phyloP scores from a whole-genome alignment of 1,140 invertebrate species.

The Conopomorpha cramerella region DNA sequence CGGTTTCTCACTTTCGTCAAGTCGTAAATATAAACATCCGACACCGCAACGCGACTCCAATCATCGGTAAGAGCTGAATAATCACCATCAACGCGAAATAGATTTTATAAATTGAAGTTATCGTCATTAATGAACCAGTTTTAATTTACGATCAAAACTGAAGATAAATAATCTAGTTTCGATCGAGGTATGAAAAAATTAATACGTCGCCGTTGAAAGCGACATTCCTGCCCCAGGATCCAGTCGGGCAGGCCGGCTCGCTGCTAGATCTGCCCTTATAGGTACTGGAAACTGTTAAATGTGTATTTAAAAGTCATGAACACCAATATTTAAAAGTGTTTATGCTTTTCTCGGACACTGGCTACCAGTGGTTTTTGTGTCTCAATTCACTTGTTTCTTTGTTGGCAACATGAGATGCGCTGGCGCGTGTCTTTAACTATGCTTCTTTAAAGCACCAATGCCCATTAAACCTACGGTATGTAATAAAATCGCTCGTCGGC shows the following conservation, averaged over 20 bases:
- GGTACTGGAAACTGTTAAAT: too few relatives aligned
- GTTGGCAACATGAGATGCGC: too few relatives aligned
- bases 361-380: too few relatives aligned
- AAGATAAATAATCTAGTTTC: slow-evolving; percentile 27
- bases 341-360: too few relatives aligned
- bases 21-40: background rate
- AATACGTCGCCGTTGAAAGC: slow-evolving; percentile 11
- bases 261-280: slow-evolving; percentile 1
- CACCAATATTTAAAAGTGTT: background rate
- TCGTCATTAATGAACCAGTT: slow-evolving; percentile 43
- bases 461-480: too few relatives aligned
- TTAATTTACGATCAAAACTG: slow-evolving; percentile 33
- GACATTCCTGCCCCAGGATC: slow-evolving; percentile 8
- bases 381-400: too few relatives aligned
- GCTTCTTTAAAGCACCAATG: too few relatives aligned
- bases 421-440: too few relatives aligned
- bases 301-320: background rate
- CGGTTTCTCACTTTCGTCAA: background rate
- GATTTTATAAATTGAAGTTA: slow-evolving; percentile 37
- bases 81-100: slow-evolving; percentile 19
- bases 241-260: slow-evolving; percentile 2
- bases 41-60: background rate
- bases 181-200: slow-evolving; percentile 18
- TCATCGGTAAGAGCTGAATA: slow-evolving; percentile 1
- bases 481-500: too few relatives aligned